Percentiles rank a stretch among this genome's conserved stretches.
Evolutionary conservation across 2,113 vertebrate species (phyloP).

Genomic region (Grallaria varia): DNA sequence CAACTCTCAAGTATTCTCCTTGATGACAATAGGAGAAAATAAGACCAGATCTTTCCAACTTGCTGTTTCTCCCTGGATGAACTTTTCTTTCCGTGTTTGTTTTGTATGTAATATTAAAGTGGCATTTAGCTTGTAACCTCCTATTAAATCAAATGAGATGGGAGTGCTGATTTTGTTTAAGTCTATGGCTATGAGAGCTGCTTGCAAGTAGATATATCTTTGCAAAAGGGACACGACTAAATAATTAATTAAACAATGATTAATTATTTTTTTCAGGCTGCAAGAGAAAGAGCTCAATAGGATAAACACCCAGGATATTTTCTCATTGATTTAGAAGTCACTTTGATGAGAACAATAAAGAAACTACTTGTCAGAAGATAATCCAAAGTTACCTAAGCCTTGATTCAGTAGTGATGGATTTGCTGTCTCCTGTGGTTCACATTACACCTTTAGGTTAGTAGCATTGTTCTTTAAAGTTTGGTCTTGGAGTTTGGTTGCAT

Average conservation of each 20-base stretch:
- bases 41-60: neutral
- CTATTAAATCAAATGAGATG: conserved; percentile 17
- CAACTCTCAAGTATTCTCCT: neutral
- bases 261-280: neutral
- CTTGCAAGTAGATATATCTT: conserved; percentile 5
- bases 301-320: conserved; percentile 28
- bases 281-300: neutral
- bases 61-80: neutral
- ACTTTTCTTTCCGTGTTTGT: neutral
- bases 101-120: conserved; percentile 38
- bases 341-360: conserved; percentile 43
- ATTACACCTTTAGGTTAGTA: conserved; percentile 21
- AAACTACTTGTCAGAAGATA: conserved; percentile 34
- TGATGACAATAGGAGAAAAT: neutral
- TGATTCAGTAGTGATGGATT: neutral
- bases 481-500: neutral
- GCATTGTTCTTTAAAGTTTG: neutral
- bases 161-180: conserved; percentile 13
- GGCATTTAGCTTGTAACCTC: conserved; percentile 34
- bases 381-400: neutral
- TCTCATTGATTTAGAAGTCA: conserved; percentile 50
- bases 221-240: conserved; percentile 9
- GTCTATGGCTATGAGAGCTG: accelerated
- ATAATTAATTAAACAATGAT: conserved; percentile 51
- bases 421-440: neutral